Evolutionary conservation across 2,888 invertebrate species (phyloP).

Genomic region (Thyatira batis): DNA sequence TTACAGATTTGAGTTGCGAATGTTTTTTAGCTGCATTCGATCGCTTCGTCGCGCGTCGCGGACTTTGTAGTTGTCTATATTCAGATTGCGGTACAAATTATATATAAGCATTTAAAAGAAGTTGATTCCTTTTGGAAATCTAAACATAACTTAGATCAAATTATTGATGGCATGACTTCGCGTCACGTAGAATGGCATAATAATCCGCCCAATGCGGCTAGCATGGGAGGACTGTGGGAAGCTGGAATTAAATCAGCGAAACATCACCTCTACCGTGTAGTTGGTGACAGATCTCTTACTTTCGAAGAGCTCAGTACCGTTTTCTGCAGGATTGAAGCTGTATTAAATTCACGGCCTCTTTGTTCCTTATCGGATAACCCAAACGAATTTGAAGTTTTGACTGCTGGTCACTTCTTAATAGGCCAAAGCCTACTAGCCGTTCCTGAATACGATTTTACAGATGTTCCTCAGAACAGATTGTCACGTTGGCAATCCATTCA

Average conservation of each 20-base stretch:
- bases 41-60: not conserved
- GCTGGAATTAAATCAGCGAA: not conserved
- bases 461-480: not conserved
- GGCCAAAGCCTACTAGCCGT: not conserved
- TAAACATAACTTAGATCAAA: no score
- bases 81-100: not conserved
- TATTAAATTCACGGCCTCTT: not conserved
- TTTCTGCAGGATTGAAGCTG: not conserved
- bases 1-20: not conserved
- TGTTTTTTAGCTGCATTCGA: not conserved
- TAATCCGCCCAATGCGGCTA: not conserved
- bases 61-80: not conserved
- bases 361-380: not conserved
- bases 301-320: not conserved
- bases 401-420: not conserved
- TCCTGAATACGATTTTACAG: not conserved
- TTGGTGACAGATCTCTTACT: not conserved
- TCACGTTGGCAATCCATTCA: not conserved
- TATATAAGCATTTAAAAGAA: not conserved
- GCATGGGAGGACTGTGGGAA: not conserved
- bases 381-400: not conserved
- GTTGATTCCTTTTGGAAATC: no score
- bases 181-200: not conserved
- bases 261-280: not conserved
- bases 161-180: not conserved